Evolutionary conservation across 2,113 vertebrate genomes (phyloP).

Genomic region (Muntiacus reevesi): DNA sequence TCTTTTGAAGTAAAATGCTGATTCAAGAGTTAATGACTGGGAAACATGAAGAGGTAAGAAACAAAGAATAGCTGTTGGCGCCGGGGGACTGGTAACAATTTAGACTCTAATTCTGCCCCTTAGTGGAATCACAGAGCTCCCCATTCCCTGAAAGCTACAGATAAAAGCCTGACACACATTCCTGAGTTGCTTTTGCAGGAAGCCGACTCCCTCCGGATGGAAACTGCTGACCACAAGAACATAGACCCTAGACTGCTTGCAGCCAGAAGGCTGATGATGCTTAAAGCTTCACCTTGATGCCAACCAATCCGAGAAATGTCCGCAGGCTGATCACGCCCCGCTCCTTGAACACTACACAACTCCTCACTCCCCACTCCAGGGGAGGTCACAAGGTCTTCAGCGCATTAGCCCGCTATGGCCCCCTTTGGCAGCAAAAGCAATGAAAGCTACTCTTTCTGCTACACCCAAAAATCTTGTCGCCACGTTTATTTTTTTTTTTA

Average conservation of each 20-base stretch:
- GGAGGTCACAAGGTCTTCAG: background rate
- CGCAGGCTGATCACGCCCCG: background rate
- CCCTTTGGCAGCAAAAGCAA: background rate
- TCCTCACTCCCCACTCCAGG: too few species aligned
- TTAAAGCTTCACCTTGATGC: background rate
- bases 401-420: background rate
- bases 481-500: background rate
- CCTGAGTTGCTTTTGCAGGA: background rate
- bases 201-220: background rate
- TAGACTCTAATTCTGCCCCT: background rate
- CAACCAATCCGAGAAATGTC: background rate
- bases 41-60: background rate
- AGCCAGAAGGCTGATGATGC: background rate
- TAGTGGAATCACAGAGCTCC: fast-evolving
- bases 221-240: background rate
- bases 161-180: background rate
- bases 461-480: background rate
- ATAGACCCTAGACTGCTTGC: background rate
- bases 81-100: background rate
- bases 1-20: background rate
- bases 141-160: background rate
- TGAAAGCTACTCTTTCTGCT: background rate
- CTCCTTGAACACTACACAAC: background rate
- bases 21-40: background rate
- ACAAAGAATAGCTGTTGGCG: background rate